Evolutionary conservation across 2,888 invertebrate species (phyloP), one percentile per base, ranked within the genome.

Genomic region (Brachypterus glaber): DNA sequence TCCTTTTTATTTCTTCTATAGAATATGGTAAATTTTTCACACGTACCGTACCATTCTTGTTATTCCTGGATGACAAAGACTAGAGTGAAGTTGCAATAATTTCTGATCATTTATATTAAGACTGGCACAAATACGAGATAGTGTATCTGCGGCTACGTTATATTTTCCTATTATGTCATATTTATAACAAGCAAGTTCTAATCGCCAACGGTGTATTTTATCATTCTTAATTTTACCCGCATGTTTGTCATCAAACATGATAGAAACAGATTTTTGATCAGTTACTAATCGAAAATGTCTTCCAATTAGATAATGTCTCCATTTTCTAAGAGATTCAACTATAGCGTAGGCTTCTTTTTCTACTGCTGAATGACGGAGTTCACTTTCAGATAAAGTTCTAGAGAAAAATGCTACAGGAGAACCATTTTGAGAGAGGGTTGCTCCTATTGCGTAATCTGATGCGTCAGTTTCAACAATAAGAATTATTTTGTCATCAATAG

Each of bases 1-100:
- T 33, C 26, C 37, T 38, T 14, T 29, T 33, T 5, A 45, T 32
- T 12, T 49, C 43, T 18, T 48, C 41, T 2, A 49, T n/a, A 13
- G 39, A 34, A 33, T 25, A 33, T 26, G 41, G 32, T 4, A 49
- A 25, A 30, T 46, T 45, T 32, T 44, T 45, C 16, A 24, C 29
- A 17, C 35, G 36, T 7, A 47, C 25, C 44, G 46, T 26, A 17
- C 24, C 39, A 49, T 37, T 33, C 43, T 14, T 15, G 46, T 41
- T 9, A 41, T 30, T 11, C 43, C 44, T 11, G 43, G 45, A 33
- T 47, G 46, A 26, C 46, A 46, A 32, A 41, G 29, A 3, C 30
- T 26, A 25, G 37, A 13, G 35, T 49, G 46, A 12, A 44, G 9
- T n/a, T 33, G 32, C 5, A 15, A 14, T 7, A 44, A 35, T 12